Conservation (phyloP, 2,888 invertebrate species). For the Phytoseiulus persimilis region DNA sequence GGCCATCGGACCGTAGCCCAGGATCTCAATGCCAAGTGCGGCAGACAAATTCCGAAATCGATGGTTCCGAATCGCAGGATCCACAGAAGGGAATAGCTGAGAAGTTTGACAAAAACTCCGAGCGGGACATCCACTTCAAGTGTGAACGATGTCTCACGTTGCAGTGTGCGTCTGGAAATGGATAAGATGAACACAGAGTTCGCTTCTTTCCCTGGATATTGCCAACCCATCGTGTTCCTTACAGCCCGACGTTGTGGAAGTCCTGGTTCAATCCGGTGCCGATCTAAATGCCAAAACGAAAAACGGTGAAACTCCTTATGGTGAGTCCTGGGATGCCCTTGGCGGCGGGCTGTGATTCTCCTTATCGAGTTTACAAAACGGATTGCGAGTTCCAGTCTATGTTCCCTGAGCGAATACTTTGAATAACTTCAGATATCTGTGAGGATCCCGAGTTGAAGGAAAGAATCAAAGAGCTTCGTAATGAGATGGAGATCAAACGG, state of each 20-base stretch:
- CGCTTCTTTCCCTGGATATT: too few relatives aligned
- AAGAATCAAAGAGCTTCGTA: constrained; percentile 74
- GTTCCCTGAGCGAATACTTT: constrained; percentile 41
- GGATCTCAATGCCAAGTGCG: too few relatives aligned
- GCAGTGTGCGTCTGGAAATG: too few relatives aligned
- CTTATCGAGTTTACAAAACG: constrained; percentile 40
- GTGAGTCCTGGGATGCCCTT: constrained; percentile 54
- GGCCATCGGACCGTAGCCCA: too few relatives aligned
- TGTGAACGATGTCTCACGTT: too few relatives aligned
- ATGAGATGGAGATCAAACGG: constrained; percentile 74
- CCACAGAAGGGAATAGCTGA: too few relatives aligned
- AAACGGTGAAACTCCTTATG: constrained; percentile 92
- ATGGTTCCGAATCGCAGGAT: too few relatives aligned
- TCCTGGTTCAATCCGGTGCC: constrained; percentile 89
- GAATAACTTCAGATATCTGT: constrained; percentile 66
- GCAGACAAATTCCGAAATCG: too few relatives aligned
- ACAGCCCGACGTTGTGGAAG: constrained; percentile 86
- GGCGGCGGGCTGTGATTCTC: background rate
- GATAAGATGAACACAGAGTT: too few relatives aligned
- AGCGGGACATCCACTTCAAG: too few relatives aligned
- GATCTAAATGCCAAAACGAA: constrained; percentile 93
- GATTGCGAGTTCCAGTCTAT: background rate
- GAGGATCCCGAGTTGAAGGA: constrained; percentile 89
- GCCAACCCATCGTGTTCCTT: too few relatives aligned
- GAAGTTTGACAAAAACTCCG: too few relatives aligned